These are phyloP conservation scores for Thamnophis elegans DNA, from an alignment of 2,797 vertebrate species.

Conservation along the genomic window DNA sequence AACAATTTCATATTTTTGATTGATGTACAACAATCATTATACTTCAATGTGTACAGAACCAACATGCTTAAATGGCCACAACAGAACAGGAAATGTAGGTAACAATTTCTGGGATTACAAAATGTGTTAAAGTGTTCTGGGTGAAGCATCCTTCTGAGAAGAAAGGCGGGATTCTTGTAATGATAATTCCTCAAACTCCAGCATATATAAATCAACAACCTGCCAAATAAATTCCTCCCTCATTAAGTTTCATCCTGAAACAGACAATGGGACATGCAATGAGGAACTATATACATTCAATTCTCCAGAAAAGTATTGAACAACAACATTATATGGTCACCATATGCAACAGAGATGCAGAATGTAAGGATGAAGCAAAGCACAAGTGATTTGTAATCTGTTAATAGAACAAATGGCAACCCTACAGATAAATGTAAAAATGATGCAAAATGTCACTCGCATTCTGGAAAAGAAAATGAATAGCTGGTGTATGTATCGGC, in stretches of 20 bases:
- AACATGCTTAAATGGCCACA: neutral
- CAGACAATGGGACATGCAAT: neutral
- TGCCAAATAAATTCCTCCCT: neutral
- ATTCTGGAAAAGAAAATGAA: neutral
- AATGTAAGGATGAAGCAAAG: neutral
- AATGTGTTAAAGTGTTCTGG: neutral
- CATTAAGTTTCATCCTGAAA: neutral
- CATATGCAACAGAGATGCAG: neutral
- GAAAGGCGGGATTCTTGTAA: neutral
- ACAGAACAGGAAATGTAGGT: neutral
- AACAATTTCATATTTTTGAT: neutral
- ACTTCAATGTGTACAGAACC: neutral
- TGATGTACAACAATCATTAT: neutral
- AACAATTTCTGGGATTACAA: neutral
- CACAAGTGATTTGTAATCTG: neutral
- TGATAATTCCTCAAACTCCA: neutral
- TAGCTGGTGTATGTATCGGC: neutral
- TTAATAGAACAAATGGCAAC: neutral
- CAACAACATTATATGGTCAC: neutral
- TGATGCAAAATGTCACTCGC: neutral
- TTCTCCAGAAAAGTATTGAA: neutral
- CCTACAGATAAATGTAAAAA: neutral
- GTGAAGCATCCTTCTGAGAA: neutral
- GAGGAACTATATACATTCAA: neutral
- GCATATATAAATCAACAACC: neutral